Base-by-base conservation (phyloP, 2,888 invertebrate genomes). In the Drosophila quinaria region DNA sequence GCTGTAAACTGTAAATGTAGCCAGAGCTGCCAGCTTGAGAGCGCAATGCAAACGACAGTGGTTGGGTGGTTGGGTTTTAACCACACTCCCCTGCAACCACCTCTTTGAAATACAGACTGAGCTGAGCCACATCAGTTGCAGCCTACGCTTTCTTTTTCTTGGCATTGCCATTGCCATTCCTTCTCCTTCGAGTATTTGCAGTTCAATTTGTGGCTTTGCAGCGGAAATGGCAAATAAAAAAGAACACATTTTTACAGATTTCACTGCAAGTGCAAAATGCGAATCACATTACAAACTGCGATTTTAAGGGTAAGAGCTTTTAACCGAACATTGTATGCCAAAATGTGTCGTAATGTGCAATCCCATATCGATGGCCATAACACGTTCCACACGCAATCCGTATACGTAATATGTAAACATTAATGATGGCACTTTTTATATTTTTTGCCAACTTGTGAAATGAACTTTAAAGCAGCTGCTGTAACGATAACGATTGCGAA, bases 141-240 rank as follows among this genome's bases (percentile, higher is more conserved):
- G 70, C 62, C 70, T 64, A 65, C 54, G 55, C 41, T 55, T 42
- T 37, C 67, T 60, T 52, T 51, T 44, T 29, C 29, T 25, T 25
- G 25, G 5, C 25, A 25, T 25, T 56, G 37, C 61, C 44, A 49
- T 29, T 56, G 31, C 61, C 39, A 44, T 31, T 51, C 52, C 54
- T 29, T n/a, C 47, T 19, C 56, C 29, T 29, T 44, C 39, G 15
- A 35, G 35, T 80, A 70, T 87, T 87, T 86, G 79, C 86, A 70
- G 78, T 84, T 82, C 82, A 79, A 84, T 79, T 87, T 81, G 75
- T 77, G 73, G 22, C 74, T 58, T 86, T 86, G 89, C 84, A 86
- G 83, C 77, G 86, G 69, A 79, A 81, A 81, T 78, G 67, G 74
- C 72, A 80, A 81, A 81, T 80, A 80, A 68, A 71, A 70, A 65